phyloP scores from a whole-genome alignment of 2,113 vertebrate species.

The Pogonocichla stellata region DNA sequence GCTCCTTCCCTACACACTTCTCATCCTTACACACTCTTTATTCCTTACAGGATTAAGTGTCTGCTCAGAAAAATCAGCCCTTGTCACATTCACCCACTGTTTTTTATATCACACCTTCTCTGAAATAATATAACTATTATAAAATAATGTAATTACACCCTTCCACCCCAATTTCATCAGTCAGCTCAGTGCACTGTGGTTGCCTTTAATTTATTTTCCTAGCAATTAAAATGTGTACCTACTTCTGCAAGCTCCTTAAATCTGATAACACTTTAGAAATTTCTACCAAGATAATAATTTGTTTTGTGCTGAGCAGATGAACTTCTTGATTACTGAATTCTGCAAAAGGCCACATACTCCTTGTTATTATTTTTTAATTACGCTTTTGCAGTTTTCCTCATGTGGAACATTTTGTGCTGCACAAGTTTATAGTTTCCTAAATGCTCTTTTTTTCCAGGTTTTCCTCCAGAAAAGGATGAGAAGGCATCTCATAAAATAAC shows the following conservation, averaged over 20 bases:
- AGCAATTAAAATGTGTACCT: neutral
- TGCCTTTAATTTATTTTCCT: neutral
- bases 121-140: neutral
- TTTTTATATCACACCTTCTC: neutral
- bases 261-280: neutral
- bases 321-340: neutral
- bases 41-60: neutral
- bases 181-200: neutral
- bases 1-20: neutral
- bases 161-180: neutral
- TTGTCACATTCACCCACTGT: neutral
- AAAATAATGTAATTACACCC: neutral
- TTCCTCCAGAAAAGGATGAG: neutral
- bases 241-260: neutral
- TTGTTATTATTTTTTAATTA: neutral
- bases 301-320: neutral
- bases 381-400: neutral
- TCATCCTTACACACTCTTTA: neutral
- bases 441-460: neutral
- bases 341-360: neutral
- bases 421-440: neutral
- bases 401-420: neutral
- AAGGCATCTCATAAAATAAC: neutral
- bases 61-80: neutral
- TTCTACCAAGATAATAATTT: neutral